Conservation (phyloP, 2,113 vertebrate genomes). For the Nycticebus coucang region DNA sequence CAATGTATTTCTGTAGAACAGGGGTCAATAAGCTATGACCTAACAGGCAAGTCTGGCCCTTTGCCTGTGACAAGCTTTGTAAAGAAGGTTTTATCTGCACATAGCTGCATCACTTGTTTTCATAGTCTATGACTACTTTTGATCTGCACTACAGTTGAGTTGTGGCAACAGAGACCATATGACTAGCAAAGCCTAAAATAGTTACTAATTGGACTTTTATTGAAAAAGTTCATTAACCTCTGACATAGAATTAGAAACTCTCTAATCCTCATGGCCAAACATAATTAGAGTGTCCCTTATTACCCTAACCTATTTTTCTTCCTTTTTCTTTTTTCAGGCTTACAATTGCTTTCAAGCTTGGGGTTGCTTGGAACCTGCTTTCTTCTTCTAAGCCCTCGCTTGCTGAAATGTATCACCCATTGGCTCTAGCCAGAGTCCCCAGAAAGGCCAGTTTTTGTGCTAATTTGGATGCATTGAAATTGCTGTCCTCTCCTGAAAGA, state of each 20-base stretch:
- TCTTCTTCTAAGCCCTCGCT: background rate
- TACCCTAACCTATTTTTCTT: background rate
- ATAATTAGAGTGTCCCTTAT: background rate
- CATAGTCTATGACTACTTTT: background rate
- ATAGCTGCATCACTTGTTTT: background rate
- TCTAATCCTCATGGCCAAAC: background rate
- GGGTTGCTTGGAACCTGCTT: background rate
- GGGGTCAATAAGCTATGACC: background rate
- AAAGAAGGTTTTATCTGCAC: slow-evolving; percentile 46
- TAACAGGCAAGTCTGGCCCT: background rate
- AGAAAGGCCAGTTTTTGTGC: background rate
- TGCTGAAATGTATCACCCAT: background rate
- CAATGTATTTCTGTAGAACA: background rate
- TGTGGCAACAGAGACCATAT: background rate
- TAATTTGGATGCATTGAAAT: background rate
- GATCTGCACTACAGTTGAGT: background rate
- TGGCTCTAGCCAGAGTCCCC: background rate
- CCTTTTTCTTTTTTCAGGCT: background rate
- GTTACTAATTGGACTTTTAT: background rate
- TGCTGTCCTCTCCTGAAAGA: background rate
- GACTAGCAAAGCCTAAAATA: background rate
- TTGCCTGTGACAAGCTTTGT: background rate
- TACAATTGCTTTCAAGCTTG: background rate
- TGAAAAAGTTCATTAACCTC: background rate
- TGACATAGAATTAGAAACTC: background rate